Base-by-base conservation (phyloP, 2,113 vertebrate species). In the Cyprinus carpio region DNA sequence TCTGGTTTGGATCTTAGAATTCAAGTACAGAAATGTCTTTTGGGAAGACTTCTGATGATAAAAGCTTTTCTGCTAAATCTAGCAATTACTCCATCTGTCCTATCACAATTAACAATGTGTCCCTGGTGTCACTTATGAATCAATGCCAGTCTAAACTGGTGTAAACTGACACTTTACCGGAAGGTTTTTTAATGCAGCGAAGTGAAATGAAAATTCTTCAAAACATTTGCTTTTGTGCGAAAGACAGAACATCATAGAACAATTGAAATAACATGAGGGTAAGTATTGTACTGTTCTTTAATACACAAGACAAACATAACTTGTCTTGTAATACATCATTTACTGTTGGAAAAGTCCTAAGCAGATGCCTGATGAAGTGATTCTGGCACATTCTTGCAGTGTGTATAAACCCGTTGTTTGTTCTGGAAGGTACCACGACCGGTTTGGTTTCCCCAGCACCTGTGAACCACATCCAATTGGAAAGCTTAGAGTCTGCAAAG, bases 41-140 rank as follows among this genome's bases (percentile, higher is more conserved):
- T 0, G 81, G 67, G 81, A 72, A 23, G 34, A 31, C 29, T 54
- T 72, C 11, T n/a, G 67, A 25, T 56, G 67, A 72, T 20, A 72
- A 58, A 74, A 72, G 12, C 81, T 37, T 56, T 74, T 72, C 49
- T 72, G 81, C 51, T 58, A 37, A 72, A 37, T 72, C 13, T 27
- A 69, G 79, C 20, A 25, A 69, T 81, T 54, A 69, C 31, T 79
- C 76, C 76, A 62, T 60, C 76, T 79, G 76, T 79, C 31, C 31
- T 16, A 37, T 78, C 6, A 78, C 27, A 31, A 51, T 49, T 18
- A 76, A 75, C 37, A 64, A 43, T 0, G 56, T 27, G 23, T 62
- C 23, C 18, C 11, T 15, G 25, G 34, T 62, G 77, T 12, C 12
- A 64, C 16, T 43, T 20, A 40, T 60, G 20, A 2, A 37, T 60